Percentiles rank a stretch among this genome's conserved stretches.
phyloP scores from a whole-genome alignment of 1,140 invertebrate genomes.

The Monochamus saltuarius region DNA sequence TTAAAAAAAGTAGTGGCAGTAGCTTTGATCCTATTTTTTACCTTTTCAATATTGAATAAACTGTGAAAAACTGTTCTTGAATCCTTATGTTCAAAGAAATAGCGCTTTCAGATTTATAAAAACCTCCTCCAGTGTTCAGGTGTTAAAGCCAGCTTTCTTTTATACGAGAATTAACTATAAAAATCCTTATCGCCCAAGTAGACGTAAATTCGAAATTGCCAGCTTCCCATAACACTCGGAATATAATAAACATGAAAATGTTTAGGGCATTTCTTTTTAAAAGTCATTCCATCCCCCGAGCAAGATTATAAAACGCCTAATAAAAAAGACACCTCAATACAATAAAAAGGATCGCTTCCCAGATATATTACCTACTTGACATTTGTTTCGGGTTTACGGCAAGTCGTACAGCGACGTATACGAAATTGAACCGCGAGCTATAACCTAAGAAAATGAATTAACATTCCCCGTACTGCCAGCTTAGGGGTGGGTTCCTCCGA shows the following conservation, averaged over 20 bases:
- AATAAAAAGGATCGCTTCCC: slow-evolving; percentile 40
- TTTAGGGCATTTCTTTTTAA: slow-evolving; percentile 43
- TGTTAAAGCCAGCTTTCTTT: slow-evolving; percentile 21
- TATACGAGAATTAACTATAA: slow-evolving; percentile 41
- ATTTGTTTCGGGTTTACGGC: slow-evolving; percentile 33
- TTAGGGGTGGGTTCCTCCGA: too few species aligned
- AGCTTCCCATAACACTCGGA: slow-evolving; percentile 39
- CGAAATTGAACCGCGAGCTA: too few species aligned
- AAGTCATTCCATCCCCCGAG: slow-evolving; percentile 40
- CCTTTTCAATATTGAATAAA: too few species aligned
- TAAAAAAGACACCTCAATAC: slow-evolving; percentile 46
- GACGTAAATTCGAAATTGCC: slow-evolving; percentile 43
- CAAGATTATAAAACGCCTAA: slow-evolving; percentile 45
- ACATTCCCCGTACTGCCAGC: too few species aligned
- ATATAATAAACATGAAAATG: slow-evolving; percentile 45
- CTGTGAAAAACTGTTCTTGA: too few species aligned
- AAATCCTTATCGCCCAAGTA: slow-evolving; percentile 40
- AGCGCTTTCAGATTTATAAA: too few species aligned
- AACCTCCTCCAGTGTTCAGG: too few species aligned
- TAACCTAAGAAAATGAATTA: too few species aligned
- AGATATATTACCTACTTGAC: slow-evolving; percentile 44
- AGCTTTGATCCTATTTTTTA: too few species aligned
- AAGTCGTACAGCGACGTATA: too few species aligned
- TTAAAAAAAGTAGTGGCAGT: too few species aligned
- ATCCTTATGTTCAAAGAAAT: too few species aligned